A percentile compares a stretch with the other conserved stretches of the same genome.
phyloP scores from a whole-genome alignment of 1,140 invertebrate species.

The Drosophila burlai region DNA sequence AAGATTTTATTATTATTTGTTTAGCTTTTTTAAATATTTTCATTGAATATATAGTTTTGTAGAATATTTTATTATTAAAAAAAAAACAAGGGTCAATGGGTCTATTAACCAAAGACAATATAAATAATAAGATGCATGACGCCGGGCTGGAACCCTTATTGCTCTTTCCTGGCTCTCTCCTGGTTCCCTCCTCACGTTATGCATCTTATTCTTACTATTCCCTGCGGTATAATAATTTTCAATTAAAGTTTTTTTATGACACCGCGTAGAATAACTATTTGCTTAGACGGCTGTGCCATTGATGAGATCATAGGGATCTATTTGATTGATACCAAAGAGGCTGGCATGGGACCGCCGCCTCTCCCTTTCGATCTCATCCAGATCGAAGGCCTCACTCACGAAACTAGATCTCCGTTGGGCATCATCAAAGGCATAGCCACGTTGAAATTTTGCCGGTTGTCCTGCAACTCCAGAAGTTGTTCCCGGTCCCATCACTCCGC shows the following conservation, averaged over 20 bases:
- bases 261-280: too few species aligned
- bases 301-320: slow-evolving; percentile 72
- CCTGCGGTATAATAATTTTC: neutral
- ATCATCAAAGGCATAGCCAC: slow-evolving; percentile 79
- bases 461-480: neutral
- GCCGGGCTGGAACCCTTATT: neutral
- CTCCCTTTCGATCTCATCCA: slow-evolving; percentile 81
- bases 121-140: neutral
- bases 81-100: neutral
- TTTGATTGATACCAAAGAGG: slow-evolving; percentile 58
- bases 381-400: slow-evolving; percentile 71
- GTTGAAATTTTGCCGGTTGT: slow-evolving; percentile 63
- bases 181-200: neutral
- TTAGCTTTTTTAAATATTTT: neutral
- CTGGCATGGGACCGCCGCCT: slow-evolving; percentile 81
- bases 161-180: too few species aligned
- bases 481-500: slow-evolving; percentile 1
- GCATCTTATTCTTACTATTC: neutral
- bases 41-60: slow-evolving; percentile 15
- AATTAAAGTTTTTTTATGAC: neutral
- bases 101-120: neutral
- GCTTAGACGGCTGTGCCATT: slow-evolving; percentile 77
- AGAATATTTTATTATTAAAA: neutral
- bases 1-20: slow-evolving; percentile 10
- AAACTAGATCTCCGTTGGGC: slow-evolving; percentile 66